Evolutionary conservation across 1,140 invertebrate genomes (phyloP).

Genomic region (Listronotus oregonensis): DNA sequence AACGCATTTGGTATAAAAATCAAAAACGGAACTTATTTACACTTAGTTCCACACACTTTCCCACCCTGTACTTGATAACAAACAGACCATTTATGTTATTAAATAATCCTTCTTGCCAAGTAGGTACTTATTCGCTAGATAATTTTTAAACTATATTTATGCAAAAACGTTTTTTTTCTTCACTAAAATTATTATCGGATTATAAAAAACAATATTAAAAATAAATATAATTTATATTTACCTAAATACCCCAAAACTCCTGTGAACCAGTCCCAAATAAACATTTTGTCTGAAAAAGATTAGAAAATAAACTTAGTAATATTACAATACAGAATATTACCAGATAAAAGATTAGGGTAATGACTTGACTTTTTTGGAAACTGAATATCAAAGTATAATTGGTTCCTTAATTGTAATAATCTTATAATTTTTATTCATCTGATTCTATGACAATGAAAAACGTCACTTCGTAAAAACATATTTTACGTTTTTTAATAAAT

Average conservation of each 20-base stretch:
- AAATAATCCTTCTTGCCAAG: too few relatives aligned
- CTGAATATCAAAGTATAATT: neutral
- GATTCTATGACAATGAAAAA: constrained; percentile 14
- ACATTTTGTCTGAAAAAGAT: constrained; percentile 66
- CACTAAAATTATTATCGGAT: too few relatives aligned
- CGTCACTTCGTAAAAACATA: constrained; percentile 6
- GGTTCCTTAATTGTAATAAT: neutral
- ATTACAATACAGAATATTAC: neutral
- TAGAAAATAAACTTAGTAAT: neutral
- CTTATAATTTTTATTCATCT: neutral
- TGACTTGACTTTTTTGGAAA: neutral
- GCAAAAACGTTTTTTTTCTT: too few relatives aligned
- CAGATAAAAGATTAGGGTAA: neutral
- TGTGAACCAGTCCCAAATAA: constrained; percentile 97
- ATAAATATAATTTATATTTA: constrained; percentile 61
- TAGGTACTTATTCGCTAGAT: too few relatives aligned
- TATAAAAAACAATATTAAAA: neutral
- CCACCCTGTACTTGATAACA: too few relatives aligned
- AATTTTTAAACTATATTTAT: too few relatives aligned
- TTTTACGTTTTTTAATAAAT: neutral
- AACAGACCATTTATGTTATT: too few relatives aligned
- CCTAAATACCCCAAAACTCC: constrained; percentile 94
- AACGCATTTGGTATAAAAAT: too few relatives aligned
- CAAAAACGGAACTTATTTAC: too few relatives aligned
- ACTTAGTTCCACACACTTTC: too few relatives aligned